A percentile compares a stretch with the other conserved stretches of the same genome.
Conservation (phyloP, 2,888 invertebrate genomes). For the Lomographa bimaculata region DNA sequence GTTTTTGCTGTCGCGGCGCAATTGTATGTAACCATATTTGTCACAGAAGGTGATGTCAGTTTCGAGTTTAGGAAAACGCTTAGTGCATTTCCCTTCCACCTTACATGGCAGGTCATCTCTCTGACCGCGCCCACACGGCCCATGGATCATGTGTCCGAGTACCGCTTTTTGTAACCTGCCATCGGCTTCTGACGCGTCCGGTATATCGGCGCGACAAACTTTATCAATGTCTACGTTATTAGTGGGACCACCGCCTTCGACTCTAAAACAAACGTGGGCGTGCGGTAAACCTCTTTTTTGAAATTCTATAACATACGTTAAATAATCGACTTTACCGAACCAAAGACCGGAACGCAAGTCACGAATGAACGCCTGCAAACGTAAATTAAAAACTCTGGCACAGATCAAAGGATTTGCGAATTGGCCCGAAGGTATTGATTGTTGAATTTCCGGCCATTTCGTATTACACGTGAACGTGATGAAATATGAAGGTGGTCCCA, state of each 20-base stretch:
- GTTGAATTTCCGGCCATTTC: slow-evolving; percentile 6
- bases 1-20: slow-evolving; percentile 6
- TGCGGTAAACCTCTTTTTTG: slow-evolving; percentile 10
- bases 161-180: too few relatives aligned
- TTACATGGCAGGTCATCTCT: slow-evolving; percentile 7
- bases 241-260: slow-evolving; percentile 4
- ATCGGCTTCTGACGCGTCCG: too few relatives aligned
- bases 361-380: too few relatives aligned
- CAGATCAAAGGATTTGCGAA: slow-evolving; percentile 1
- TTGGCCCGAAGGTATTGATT: not conserved
- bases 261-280: slow-evolving; percentile 11
- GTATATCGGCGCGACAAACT: not conserved
- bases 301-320: slow-evolving; percentile 10
- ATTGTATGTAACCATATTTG: slow-evolving; percentile 1
- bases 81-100: slow-evolving; percentile 6
- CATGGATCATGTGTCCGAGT: slow-evolving; percentile 2
- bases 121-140: slow-evolving; percentile 4
- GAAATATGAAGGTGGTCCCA: slow-evolving; percentile 7
- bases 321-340: slow-evolving; percentile 4
- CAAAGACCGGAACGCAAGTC: slow-evolving; percentile 5
- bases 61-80: slow-evolving; percentile 6
- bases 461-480: slow-evolving; percentile 7
- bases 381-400: too few relatives aligned
- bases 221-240: slow-evolving; percentile 8
- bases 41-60: slow-evolving; percentile 3